Evolutionary conservation across 2,113 vertebrate genomes (phyloP).

Genomic region (Meleagris gallopavo): DNA sequence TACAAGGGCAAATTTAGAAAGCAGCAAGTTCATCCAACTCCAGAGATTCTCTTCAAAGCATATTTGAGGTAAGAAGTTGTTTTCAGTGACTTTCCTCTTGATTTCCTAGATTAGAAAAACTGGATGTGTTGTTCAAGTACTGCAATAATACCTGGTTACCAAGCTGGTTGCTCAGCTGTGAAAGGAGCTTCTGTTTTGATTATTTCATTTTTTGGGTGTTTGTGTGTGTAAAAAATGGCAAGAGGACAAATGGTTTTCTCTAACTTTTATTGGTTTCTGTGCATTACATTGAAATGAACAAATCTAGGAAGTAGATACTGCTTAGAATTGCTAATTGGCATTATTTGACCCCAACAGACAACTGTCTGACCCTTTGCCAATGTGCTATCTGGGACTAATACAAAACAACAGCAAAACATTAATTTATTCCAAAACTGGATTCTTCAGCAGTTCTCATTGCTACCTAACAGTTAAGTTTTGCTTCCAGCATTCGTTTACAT

Average conservation of each 20-base stretch:
- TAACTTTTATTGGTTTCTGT: background rate
- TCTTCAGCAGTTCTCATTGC: background rate
- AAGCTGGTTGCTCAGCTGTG: background rate
- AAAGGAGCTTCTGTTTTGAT: background rate
- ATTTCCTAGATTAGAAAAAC: background rate
- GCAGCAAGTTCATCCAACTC: background rate
- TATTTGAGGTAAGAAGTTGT: background rate
- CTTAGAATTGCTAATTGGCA: background rate
- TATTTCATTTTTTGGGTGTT: background rate
- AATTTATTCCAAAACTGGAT: conserved; percentile 7
- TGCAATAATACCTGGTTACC: background rate
- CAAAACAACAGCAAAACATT: background rate
- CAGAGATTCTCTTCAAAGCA: background rate
- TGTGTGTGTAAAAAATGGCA: background rate
- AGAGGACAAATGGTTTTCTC: background rate
- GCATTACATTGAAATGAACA: background rate
- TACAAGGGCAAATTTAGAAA: background rate
- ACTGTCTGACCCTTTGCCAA: background rate
- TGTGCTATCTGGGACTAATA: background rate
- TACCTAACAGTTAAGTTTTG: background rate
- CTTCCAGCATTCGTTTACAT: conserved; percentile 26
- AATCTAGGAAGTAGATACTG: background rate
- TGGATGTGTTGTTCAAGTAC: background rate
- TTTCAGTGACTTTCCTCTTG: background rate
- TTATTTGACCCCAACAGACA: background rate